Conservation (phyloP, 2,888 invertebrate genomes). For the Trichacis sp. region DNA sequence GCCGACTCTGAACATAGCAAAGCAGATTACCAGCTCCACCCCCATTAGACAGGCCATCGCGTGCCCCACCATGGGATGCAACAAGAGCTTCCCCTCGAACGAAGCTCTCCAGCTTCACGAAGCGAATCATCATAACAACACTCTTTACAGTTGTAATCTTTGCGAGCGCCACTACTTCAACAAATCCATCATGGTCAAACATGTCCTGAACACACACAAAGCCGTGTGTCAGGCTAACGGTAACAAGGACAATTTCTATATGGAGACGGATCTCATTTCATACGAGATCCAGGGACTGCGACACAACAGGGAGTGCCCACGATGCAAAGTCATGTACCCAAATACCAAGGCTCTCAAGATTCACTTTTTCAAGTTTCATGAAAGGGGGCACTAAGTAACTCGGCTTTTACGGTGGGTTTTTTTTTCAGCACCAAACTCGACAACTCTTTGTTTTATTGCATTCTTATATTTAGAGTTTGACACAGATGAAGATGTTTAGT, state of each 20-base stretch:
- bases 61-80: constrained; percentile 52
- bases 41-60: neutral
- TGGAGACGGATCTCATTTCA: constrained; percentile 54
- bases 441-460: neutral
- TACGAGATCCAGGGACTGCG: constrained; percentile 55
- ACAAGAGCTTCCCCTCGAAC: constrained; percentile 70
- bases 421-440: neutral
- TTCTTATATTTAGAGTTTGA: neutral
- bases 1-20: no score
- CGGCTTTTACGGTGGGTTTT: no score
- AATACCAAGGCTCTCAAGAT: constrained; percentile 63
- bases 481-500: neutral
- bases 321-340: constrained; percentile 62
- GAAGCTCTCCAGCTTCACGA: constrained; percentile 71
- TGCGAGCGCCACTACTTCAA: constrained; percentile 74
- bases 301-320: constrained; percentile 55
- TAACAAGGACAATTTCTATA: constrained; percentile 47
- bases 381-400: constrained; percentile 32
- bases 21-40: no score
- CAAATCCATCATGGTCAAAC: constrained; percentile 72
- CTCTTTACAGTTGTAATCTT: constrained; percentile 73
- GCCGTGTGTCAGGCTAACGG: constrained; percentile 46
- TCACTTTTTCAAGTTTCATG: constrained; percentile 63
- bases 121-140: constrained; percentile 70
- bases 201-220: constrained; percentile 72